Conservation (phyloP, 2,113 vertebrate species). For the Phycodurus eques region DNA sequence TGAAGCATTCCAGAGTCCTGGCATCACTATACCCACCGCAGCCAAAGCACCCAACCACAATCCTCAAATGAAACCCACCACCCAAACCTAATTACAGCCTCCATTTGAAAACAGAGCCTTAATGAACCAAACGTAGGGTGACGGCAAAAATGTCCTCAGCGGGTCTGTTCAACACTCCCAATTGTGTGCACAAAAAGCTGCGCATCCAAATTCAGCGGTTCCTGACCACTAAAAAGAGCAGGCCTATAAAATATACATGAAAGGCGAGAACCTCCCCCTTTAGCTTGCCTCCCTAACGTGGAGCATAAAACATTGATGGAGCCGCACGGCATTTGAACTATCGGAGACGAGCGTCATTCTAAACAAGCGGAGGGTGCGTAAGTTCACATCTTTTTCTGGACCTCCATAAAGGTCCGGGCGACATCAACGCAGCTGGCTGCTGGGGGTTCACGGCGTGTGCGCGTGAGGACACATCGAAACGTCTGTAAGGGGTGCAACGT, state of each 20-base stretch:
- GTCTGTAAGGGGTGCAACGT: neutral
- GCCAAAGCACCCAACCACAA: neutral
- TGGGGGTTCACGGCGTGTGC: neutral
- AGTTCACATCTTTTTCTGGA: conserved; percentile 64
- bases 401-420: neutral
- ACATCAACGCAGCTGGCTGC: neutral
- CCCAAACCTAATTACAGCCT: neutral
- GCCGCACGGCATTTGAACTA: conserved; percentile 17
- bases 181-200: neutral
- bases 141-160: neutral
- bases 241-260: conserved; percentile 64
- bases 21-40: too few species aligned
- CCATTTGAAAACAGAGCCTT: neutral
- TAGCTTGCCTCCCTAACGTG: conserved; percentile 26
- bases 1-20: too few species aligned
- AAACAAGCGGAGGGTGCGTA: conserved; percentile 34
- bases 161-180: neutral
- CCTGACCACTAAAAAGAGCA: conserved; percentile 54
- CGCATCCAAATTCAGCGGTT: conserved; percentile 19
- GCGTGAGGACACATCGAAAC: neutral
- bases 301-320: conserved; percentile 64
- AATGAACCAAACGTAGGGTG: neutral
- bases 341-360: conserved; percentile 26
- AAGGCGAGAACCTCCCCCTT: conserved; percentile 39
- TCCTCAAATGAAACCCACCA: neutral